A percentile compares a stretch with the other conserved stretches of the same genome.
phyloP scores from a whole-genome alignment of 2,113 vertebrate genomes.

The Aegypius monachus region DNA sequence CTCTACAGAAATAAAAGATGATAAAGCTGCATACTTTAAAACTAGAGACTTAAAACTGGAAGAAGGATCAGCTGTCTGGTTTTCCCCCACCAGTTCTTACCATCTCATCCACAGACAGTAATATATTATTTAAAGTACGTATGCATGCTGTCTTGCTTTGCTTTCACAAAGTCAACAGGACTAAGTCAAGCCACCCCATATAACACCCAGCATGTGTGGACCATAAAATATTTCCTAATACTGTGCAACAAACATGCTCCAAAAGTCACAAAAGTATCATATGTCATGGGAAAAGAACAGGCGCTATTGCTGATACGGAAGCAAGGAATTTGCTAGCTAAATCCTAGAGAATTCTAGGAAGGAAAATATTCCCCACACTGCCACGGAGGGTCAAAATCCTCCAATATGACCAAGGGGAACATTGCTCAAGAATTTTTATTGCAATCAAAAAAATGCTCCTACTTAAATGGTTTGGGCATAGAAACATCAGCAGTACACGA shows the following conservation, averaged over 20 bases:
- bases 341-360: constrained; percentile 22
- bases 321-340: constrained; percentile 2
- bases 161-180: background rate
- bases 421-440: background rate
- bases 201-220: background rate
- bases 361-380: background rate
- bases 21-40: background rate
- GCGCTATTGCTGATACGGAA: rapidly evolving
- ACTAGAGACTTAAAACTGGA: background rate
- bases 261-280: background rate
- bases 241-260: background rate
- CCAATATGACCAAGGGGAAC: background rate
- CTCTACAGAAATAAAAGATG: constrained; percentile 69
- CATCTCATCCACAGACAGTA: background rate
- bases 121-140: background rate
- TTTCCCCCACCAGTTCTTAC: background rate
- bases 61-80: background rate
- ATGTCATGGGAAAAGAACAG: constrained; percentile 16
- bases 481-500: background rate
- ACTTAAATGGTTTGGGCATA: background rate
- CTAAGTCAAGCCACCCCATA: background rate
- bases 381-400: background rate
- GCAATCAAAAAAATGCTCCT: background rate
- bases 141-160: background rate
- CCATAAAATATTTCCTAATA: background rate